Base-by-base conservation (phyloP, 2,797 vertebrate genomes). In the Cyprinodon diabolis region DNA sequence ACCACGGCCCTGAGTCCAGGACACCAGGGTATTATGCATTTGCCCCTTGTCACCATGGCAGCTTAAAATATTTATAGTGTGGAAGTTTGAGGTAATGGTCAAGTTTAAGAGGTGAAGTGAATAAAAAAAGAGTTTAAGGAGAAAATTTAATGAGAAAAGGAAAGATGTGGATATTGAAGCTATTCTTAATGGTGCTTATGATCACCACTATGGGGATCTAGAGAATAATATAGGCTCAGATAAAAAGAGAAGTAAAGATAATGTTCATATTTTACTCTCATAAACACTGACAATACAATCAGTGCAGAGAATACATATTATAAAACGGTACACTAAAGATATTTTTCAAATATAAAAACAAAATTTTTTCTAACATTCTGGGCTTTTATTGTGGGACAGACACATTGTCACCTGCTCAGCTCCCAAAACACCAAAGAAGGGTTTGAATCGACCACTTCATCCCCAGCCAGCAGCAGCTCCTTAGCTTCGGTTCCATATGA, bases 1-100 rank as follows among this genome's bases (percentile, higher is more conserved):
- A 73, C 70, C 69, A 66, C 40, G 58, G 71, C 74, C 55, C 67
- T 2, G 13, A 76, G 76, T 71, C 78, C 74, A 54, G 74, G 81
- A 86, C 84, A 80, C 85, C 52, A 81, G 85, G 73, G 83, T 84
- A 77, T 82, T 83, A 80, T 74, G 69, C 77, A 68, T 73, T 80
- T 81, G 66, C 70, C 82, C 81, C 70, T 75, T 54, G 63, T 84
- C 57, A 52, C 76, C 76, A 78, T 65, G 74, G 80, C 69, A 57
- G 75, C 77, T 85, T 78, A 72, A 80, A 81, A 43, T 52, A 45
- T 74, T 66, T 75, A 57, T 69, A 77, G 45, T 72, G 51, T 7
- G 71, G 67, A 58, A 77, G 72, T 81, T 74, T 49, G 81, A 89
- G 75, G 74, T 79, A 68, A 80, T 80, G 66, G 37, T 75, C 65